Evolutionary conservation across 2,797 vertebrate species (phyloP).

Genomic region (Sebastes kiyomatsui): DNA sequence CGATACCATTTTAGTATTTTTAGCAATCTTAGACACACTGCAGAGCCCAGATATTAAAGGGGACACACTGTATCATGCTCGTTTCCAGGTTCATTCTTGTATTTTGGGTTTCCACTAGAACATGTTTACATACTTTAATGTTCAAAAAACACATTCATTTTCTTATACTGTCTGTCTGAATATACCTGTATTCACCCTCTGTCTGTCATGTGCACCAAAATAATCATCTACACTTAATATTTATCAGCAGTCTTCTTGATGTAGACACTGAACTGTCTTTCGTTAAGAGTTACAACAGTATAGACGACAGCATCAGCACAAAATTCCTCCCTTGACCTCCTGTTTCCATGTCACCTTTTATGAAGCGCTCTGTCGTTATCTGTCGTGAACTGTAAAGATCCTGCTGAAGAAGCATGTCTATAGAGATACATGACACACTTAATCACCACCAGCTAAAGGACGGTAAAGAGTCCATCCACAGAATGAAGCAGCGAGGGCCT

Average conservation of each 20-base stretch:
- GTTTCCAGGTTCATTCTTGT: too few relatives aligned
- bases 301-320: not conserved
- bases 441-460: conserved; percentile 38
- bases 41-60: not conserved
- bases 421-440: conserved; percentile 23
- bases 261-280: not conserved
- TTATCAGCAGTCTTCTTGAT: not conserved
- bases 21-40: too few relatives aligned
- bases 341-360: not conserved
- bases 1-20: not conserved
- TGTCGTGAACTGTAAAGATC: not conserved
- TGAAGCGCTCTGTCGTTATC: not conserved
- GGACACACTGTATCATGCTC: too few relatives aligned
- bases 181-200: too few relatives aligned
- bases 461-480: conserved; percentile 35
- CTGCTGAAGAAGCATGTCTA: not conserved
- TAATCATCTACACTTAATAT: not conserved
- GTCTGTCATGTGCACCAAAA: not conserved
- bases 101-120: too few relatives aligned
- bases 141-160: too few relatives aligned
- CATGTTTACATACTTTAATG: too few relatives aligned
- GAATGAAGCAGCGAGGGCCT: conserved; percentile 46
- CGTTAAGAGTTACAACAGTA: not conserved
- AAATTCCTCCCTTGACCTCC: not conserved
- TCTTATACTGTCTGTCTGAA: too few relatives aligned